phyloP scores from a whole-genome alignment of 2,888 invertebrate species.

The Elmis aenea region DNA sequence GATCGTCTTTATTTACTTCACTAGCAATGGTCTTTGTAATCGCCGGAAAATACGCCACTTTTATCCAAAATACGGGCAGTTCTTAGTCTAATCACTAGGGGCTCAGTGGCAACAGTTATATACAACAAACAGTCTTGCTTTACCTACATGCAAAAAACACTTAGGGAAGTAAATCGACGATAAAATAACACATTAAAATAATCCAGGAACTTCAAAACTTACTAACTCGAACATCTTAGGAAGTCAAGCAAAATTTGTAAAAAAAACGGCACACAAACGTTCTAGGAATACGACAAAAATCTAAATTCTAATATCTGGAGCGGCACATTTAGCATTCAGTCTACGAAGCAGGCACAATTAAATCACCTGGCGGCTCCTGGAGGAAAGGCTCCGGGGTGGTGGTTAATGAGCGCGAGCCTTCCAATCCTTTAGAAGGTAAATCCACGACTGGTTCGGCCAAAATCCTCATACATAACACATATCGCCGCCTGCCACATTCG shows the following conservation, averaged over 20 bases:
- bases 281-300: slow-evolving; percentile 1
- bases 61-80: neutral
- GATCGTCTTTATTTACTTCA: slow-evolving; percentile 13
- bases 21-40: no score
- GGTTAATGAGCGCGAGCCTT: slow-evolving; percentile 40
- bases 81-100: no score
- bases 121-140: no score
- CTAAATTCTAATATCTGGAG: slow-evolving; percentile 19
- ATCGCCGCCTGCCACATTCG: neutral
- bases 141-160: no score
- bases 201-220: slow-evolving; percentile 14
- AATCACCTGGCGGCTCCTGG: slow-evolving; percentile 41
- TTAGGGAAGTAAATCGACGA: no score
- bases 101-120: no score
- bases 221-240: slow-evolving; percentile 11
- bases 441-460: slow-evolving; percentile 39
- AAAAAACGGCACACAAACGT: slow-evolving; percentile 27
- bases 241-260: slow-evolving; percentile 7
- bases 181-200: no score
- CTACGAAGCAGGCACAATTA: slow-evolving; percentile 30
- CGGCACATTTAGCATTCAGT: slow-evolving; percentile 19
- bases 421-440: slow-evolving; percentile 36
- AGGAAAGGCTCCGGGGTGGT: slow-evolving; percentile 35
- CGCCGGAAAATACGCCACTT: no score
- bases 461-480: slow-evolving; percentile 29